phyloP scores from a whole-genome alignment of 2,113 vertebrate genomes.

The Oncorhynchus tshawytscha region DNA sequence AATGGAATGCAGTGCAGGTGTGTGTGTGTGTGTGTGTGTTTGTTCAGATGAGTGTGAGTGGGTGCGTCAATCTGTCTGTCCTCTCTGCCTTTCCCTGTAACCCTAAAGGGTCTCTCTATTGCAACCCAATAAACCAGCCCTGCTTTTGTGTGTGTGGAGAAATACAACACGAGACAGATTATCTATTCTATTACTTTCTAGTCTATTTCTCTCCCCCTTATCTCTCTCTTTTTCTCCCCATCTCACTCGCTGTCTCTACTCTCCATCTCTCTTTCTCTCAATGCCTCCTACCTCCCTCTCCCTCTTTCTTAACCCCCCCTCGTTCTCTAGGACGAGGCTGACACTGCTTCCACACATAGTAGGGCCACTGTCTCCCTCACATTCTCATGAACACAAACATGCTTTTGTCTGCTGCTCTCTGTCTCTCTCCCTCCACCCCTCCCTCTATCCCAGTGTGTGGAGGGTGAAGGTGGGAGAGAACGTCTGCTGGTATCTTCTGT shows the following conservation, averaged over 20 bases:
- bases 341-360: conserved; percentile 64
- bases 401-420: conserved; percentile 62
- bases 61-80: neutral
- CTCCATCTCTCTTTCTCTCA: neutral
- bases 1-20: conserved; percentile 7
- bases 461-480: neutral
- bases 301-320: neutral
- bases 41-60: conserved; percentile 5
- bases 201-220: conserved; percentile 1
- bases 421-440: neutral
- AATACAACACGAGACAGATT: conserved; percentile 42
- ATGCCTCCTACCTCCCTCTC: neutral
- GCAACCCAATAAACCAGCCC: conserved; percentile 62
- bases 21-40: neutral
- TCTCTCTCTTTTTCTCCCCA: neutral
- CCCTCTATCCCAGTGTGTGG: neutral
- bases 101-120: conserved; percentile 56
- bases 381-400: conserved; percentile 71
- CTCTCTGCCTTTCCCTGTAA: conserved; percentile 25
- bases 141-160: conserved; percentile 63
- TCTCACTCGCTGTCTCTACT: neutral
- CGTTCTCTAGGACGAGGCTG: conserved; percentile 55
- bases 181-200: conserved; percentile 35
- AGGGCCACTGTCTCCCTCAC: conserved; percentile 70
- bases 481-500: no score